Percentiles rank a stretch among this genome's conserved stretches.
phyloP scores from a whole-genome alignment of 2,888 invertebrate species.

The Pyrochroa serraticornis region DNA sequence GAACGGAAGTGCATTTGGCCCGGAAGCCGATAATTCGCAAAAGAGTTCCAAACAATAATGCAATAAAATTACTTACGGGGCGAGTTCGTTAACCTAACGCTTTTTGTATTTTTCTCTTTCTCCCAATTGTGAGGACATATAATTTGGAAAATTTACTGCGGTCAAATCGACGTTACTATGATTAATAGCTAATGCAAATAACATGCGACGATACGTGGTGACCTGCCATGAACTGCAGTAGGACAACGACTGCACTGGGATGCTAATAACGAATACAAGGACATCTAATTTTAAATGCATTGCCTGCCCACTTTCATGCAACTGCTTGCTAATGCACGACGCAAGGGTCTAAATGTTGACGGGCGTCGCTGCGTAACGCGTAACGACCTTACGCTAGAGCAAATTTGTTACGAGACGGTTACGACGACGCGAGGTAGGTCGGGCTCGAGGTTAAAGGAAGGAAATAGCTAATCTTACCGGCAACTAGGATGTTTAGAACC shows the following conservation, averaged over 20 bases:
- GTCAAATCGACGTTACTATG: neutral
- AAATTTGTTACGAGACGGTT: constrained; percentile 3
- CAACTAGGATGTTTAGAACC: neutral
- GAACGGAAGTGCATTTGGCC: constrained; percentile 17
- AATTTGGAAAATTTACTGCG: neutral
- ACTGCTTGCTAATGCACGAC: constrained; percentile 4
- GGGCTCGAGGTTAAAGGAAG: no score
- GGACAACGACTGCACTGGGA: constrained; percentile 37
- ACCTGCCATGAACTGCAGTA: constrained; percentile 37
- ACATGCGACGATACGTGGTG: constrained; percentile 26
- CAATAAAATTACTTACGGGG: constrained; percentile 8
- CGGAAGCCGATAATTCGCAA: constrained; percentile 19
- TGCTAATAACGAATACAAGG: constrained; percentile 40
- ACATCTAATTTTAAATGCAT: constrained; percentile 42
- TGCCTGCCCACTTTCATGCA: constrained; percentile 27
- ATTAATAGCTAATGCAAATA: constrained; percentile 22
- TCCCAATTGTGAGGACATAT: neutral
- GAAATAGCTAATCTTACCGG: no score
- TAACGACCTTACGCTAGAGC: constrained; percentile 5
- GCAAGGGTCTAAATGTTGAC: constrained; percentile 17
- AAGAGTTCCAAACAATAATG: constrained; percentile 15
- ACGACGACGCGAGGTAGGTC: neutral
- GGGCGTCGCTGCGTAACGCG: constrained; percentile 14
- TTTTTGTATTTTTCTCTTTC: constrained; percentile 1
- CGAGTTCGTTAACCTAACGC: constrained; percentile 18